Evolutionary conservation across 2,888 invertebrate species (phyloP).

Genomic region (Epirrhoe tristata): DNA sequence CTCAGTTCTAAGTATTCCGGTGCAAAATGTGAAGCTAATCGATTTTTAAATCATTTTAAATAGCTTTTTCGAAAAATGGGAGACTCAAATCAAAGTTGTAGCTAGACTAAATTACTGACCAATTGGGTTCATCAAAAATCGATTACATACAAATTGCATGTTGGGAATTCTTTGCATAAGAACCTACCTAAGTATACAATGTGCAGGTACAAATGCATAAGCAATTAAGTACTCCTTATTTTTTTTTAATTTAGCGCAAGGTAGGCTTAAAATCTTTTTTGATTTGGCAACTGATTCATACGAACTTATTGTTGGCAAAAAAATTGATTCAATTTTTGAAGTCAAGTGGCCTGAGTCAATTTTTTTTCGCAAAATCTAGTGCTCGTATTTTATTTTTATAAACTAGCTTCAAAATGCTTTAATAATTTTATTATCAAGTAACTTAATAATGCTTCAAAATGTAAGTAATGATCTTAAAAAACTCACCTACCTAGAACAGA

Average conservation of each 20-base stretch:
- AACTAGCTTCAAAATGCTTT: too few species aligned
- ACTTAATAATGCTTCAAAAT: too few species aligned
- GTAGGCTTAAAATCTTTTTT: too few species aligned
- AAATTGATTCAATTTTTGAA: too few species aligned
- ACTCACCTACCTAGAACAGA: not conserved
- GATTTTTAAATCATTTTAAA: slow-evolving; percentile 60
- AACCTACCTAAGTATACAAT: not conserved
- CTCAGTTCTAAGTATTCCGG: slow-evolving; percentile 30
- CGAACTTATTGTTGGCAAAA: too few species aligned
- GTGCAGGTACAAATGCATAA: not conserved
- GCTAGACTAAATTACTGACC: slow-evolving; percentile 39
- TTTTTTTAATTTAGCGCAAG: too few species aligned
- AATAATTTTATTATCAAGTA: too few species aligned
- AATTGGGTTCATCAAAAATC: slow-evolving; percentile 73
- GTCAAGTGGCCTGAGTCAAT: too few species aligned
- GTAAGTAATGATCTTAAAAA: not conserved
- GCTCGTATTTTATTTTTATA: too few species aligned
- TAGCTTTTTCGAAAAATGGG: slow-evolving; percentile 50
- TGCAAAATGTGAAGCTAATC: slow-evolving; percentile 46
- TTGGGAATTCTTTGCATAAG: slow-evolving; percentile 17
- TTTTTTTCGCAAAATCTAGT: too few species aligned
- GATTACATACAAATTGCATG: slow-evolving; percentile 75
- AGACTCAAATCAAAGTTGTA: slow-evolving; percentile 38
- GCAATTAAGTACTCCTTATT: not conserved
- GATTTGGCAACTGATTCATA: too few species aligned